Base-by-base conservation (phyloP, 2,888 invertebrate species). In the Tiphia femorata region DNA sequence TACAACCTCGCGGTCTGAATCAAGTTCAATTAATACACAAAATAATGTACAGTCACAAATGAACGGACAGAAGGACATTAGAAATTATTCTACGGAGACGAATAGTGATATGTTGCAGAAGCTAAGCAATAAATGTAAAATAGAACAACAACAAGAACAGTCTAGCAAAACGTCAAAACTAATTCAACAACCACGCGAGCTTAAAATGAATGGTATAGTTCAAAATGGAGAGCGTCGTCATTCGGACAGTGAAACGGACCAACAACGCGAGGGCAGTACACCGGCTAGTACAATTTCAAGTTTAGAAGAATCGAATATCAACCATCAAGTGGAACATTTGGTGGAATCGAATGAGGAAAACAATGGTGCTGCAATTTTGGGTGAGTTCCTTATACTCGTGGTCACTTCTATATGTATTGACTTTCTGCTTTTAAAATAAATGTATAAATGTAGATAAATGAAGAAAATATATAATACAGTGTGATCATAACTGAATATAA, bases 1-100 rank as follows among this genome's bases (percentile, higher is more conserved):
- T 37, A 67, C 72, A 38, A 76, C 85, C 73, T 80, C 84, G 63
- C 73, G 84, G 77, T 78, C 84, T 73, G 80, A 84, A 69, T 81
- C 81, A 58, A 80, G 74, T 84, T 80, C 73, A 54, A 80, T 64
- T 48, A 70, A 70, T 27, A 60, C 73, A 43, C 73, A 73, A 51
- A 70, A 54, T 35, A 66, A 44, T 59, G 58, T 61, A 51, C 77
- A 75, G 38, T 42, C 71, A 14, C 77, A 76, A 63, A 62, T 76
- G 37, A 77, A 73, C 49, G 76, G 76, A 38, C 77, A 77, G 23
- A 78, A 76, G 44, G 80, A 80, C 43, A 73, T 77, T 58, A 71
- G 73, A 44, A 72, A 70, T 60, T 78, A 69, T 59, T 67, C 69
- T 46, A 61, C 64, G 4, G 75, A 76, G 38, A 46, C 65, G 12